Evolutionary conservation across 2,113 vertebrate species (phyloP).

Genomic region (Acinonyx jubatus): DNA sequence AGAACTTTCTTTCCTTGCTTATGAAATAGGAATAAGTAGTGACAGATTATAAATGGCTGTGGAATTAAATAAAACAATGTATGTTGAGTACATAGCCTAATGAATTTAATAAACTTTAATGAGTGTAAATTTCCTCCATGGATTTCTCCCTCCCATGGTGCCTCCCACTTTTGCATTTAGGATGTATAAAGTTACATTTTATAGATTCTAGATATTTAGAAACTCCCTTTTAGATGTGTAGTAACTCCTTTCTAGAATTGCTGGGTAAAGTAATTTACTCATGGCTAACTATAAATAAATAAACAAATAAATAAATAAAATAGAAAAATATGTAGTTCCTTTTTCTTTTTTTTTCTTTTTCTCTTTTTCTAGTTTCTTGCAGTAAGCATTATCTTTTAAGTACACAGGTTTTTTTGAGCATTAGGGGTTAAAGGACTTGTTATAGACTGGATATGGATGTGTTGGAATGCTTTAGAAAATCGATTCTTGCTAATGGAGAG

Average conservation of each 20-base stretch:
- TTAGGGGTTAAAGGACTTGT: slow-evolving; percentile 75
- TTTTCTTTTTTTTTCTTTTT: background rate
- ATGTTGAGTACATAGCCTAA: background rate
- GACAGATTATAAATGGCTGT: background rate
- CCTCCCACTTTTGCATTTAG: background rate
- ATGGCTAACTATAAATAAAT: background rate
- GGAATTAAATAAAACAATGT: background rate
- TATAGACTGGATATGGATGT: slow-evolving; percentile 65
- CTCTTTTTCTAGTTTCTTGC: background rate
- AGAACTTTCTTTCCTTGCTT: background rate
- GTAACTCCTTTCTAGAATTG: background rate
- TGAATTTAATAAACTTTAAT: background rate
- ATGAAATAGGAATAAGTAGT: background rate
- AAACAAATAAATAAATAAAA: background rate
- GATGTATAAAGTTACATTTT: background rate
- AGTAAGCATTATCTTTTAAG: slow-evolving; percentile 31
- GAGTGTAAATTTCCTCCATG: background rate
- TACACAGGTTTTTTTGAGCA: background rate
- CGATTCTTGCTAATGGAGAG: slow-evolving; percentile 82
- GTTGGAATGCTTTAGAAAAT: slow-evolving; percentile 82
- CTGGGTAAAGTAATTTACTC: background rate
- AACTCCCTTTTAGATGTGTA: background rate
- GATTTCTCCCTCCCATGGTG: background rate
- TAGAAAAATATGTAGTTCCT: background rate
- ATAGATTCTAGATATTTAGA: background rate